These are phyloP conservation scores for Drosophila stalkeri DNA, from an alignment of 2,888 invertebrate genomes.

Conservation along the genomic window DNA sequence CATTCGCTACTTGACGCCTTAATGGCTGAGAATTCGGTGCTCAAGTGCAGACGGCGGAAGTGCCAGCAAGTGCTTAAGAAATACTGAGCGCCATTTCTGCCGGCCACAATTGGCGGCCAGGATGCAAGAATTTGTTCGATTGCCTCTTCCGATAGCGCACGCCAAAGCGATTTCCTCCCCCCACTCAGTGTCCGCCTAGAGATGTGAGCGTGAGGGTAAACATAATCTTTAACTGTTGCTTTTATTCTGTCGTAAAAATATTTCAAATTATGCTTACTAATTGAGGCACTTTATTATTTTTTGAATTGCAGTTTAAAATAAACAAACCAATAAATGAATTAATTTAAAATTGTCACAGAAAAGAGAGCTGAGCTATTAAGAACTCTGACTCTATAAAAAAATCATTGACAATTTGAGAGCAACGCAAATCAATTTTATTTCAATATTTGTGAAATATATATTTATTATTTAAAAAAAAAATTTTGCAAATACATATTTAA, in stretches of 20 bases:
- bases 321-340: too few species aligned
- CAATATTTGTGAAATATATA: too few species aligned
- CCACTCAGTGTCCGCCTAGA: conserved; percentile 1
- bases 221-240: not conserved
- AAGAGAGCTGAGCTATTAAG: too few species aligned
- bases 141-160: conserved; percentile 21
- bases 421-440: too few species aligned
- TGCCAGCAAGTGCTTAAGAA: conserved; percentile 42
- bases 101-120: conserved; percentile 41
- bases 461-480: too few species aligned
- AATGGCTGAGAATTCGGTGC: conserved; percentile 31
- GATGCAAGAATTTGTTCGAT: conserved; percentile 34
- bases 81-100: conserved; percentile 52
- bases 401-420: too few species aligned
- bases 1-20: conserved; percentile 21
- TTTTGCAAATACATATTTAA: too few species aligned
- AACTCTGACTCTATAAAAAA: too few species aligned
- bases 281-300: not conserved
- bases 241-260: not conserved
- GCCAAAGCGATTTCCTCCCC: not conserved
- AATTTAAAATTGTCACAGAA: too few species aligned
- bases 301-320: too few species aligned
- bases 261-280: not conserved
- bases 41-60: conserved; percentile 31
- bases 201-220: conserved; percentile 23